These are phyloP conservation scores for Dipus sagitta DNA, from an alignment of 2,797 vertebrate genomes.

Conservation along the genomic window DNA sequence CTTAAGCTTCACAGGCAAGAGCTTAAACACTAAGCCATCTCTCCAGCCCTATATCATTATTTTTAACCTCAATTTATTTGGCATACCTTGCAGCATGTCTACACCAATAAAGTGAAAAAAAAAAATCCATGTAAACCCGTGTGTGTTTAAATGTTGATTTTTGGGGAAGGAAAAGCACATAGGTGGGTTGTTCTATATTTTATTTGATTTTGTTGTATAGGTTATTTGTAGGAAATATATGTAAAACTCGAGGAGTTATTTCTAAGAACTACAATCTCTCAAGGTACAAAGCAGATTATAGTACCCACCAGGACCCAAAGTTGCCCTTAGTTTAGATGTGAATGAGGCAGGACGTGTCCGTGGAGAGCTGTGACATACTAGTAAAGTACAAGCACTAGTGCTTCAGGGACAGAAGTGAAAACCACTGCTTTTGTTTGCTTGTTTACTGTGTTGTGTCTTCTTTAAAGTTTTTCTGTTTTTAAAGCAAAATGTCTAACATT, in stretches of 20 bases:
- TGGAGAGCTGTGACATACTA: not conserved
- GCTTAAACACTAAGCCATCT: too few relatives aligned
- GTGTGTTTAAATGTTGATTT: not conserved
- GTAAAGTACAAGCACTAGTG: not conserved
- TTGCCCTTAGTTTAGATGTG: not conserved
- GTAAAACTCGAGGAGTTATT: too few relatives aligned
- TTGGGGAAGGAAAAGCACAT: not conserved
- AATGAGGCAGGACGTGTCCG: not conserved
- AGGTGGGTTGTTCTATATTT: not conserved
- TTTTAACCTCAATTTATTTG: not conserved
- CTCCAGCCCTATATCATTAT: too few relatives aligned
- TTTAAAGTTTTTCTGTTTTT: not conserved
- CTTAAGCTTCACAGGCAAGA: too few relatives aligned
- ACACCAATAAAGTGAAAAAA: not conserved
- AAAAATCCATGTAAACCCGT: not conserved
- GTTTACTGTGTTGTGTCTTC: not conserved
- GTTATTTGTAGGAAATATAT: too few relatives aligned
- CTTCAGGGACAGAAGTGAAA: not conserved
- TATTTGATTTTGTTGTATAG: not conserved
- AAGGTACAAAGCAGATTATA: not conserved
- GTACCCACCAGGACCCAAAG: not conserved
- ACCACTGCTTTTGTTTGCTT: not conserved
- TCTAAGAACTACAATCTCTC: too few relatives aligned
- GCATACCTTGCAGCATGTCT: not conserved
- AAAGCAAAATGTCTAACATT: slow-evolving; percentile 25